These are phyloP conservation scores for Forpus xanthops DNA, from an alignment of 2,797 vertebrate species.

Conservation along the genomic window DNA sequence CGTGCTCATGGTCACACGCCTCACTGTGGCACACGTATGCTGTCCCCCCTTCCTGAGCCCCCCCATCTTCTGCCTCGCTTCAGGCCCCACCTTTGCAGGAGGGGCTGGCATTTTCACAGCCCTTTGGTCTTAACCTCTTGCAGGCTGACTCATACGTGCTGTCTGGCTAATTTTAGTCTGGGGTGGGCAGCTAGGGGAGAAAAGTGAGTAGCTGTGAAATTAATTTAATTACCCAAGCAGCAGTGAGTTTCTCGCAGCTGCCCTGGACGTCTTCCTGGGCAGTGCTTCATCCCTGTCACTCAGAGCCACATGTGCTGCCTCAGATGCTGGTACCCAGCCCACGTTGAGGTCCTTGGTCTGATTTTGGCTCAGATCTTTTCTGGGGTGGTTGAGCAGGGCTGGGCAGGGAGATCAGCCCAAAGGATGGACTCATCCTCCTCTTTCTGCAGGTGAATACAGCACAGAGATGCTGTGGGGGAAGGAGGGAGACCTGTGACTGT, in stretches of 20 bases:
- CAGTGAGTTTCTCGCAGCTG: constrained; percentile 40
- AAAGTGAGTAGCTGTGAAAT: constrained; percentile 57
- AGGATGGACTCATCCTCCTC: not conserved
- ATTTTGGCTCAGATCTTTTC: not conserved
- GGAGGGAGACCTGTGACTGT: not conserved
- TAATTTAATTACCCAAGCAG: constrained; percentile 63
- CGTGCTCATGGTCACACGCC: not conserved
- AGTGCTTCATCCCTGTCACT: not conserved
- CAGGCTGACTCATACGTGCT: constrained; percentile 48
- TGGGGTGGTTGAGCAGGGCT: not conserved
- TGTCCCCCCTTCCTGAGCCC: not conserved
- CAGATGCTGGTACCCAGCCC: not conserved
- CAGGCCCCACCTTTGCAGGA: not conserved
- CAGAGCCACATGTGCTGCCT: not conserved
- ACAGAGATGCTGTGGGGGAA: not conserved
- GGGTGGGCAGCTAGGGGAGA: constrained; percentile 13
- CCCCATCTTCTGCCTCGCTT: not conserved
- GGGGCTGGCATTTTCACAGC: not conserved
- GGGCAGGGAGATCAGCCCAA: not conserved
- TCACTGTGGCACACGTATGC: not conserved
- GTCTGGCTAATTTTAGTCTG: constrained; percentile 63
- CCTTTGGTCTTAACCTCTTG: constrained; percentile 30
- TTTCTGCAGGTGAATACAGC: not conserved
- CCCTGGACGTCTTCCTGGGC: not conserved
- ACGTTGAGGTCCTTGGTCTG: not conserved